Base-by-base conservation (phyloP, 1,140 invertebrate genomes). In the Propsilocerus akamusi region DNA sequence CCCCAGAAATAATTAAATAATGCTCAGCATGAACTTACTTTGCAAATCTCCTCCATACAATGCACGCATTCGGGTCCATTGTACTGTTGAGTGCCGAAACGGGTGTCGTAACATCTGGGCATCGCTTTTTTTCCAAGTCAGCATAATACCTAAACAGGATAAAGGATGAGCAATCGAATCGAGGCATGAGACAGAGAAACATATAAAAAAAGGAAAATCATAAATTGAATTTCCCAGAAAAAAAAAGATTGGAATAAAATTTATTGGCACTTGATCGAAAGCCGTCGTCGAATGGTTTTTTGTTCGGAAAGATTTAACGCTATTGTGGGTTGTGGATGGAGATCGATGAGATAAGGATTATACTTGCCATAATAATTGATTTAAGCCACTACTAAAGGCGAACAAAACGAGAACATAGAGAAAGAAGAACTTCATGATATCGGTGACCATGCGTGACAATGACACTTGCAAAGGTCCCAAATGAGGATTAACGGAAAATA, bases 141-240 rank as follows among this genome's bases (percentile, higher is more conserved):
- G 94, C 91, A 67, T 98, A 98, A 65, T 97, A 98, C 91, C 94
- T 97, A 41, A 90, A 68, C n/a, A n/a, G n/a, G n/a, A n/a, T n/a
- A n/a, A n/a, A 20, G 26, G n/a, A n/a, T n/a, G n/a, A n/a, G n/a
- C n/a, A n/a, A n/a, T n/a, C n/a, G n/a, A n/a, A n/a, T n/a, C n/a
- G n/a, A n/a, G n/a, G n/a, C n/a, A n/a, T n/a, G n/a, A n/a, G n/a
- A n/a, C n/a, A n/a, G n/a, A n/a, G n/a, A n/a, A n/a, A n/a, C n/a
- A n/a, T n/a, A n/a, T n/a, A n/a, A n/a, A n/a, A n/a, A n/a, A n/a
- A n/a, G n/a, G n/a, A n/a, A n/a, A n/a, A n/a, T n/a, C n/a, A n/a
- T n/a, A n/a, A n/a, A n/a, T n/a, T n/a, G n/a, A n/a, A n/a, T n/a
- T n/a, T n/a, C n/a, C n/a, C n/a, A n/a, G n/a, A n/a, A n/a, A n/a